Evolutionary conservation across 2,797 vertebrate genomes (phyloP), one percentile per base, ranked within the genome.

Genomic region (Dromococcyx pavoninus): DNA sequence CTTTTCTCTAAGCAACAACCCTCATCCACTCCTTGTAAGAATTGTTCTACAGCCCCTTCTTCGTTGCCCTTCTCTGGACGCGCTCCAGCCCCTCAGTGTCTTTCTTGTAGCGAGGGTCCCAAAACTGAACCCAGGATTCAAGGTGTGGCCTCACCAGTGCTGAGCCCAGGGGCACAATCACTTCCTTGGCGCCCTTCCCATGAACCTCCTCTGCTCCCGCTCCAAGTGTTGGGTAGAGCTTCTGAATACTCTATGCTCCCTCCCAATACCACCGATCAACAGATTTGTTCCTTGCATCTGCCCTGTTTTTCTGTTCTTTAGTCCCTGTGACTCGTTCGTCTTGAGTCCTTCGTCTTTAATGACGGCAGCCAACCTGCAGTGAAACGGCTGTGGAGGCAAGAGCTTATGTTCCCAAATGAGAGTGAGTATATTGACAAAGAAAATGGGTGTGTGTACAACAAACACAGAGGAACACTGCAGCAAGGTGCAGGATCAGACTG

Each of bases 151-250:
- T 19, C 17, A 17, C 44, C 44, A 21, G 44, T 19, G 44, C 44
- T 9, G 19, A 8, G 44, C 17, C 46, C 44, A 21, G 17, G 19
- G 19, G 44, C 17, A 21, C 44, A 46, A 46, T 46, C 19, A 9
- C 19, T 46, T 19, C 44, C 19, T 17, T 46, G 44, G 14, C 21
- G 48, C 28, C 76, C n/a, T n/a, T 19, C 35, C 46, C 37, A 2
- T 0, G 3, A 32, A 27, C 37, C 61, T 32, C 13, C 24, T 10
- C 51, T 35, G 18, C 19, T 44, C n/a, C 21, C 27, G 23, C 48
- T 37, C 32, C 22, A 2, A 7, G 62, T 0, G 5, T 0, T 9
- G 28, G 4, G 30, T 4, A 23, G n/a, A 28, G 32, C 16, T 39
- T 22, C 79, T 9, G 32, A 24, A 25, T 61, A 35, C 50, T 21